Percentiles rank a stretch among this genome's conserved stretches.
Conservation (phyloP, 2,888 invertebrate genomes). For the Eupithecia subumbrata region DNA sequence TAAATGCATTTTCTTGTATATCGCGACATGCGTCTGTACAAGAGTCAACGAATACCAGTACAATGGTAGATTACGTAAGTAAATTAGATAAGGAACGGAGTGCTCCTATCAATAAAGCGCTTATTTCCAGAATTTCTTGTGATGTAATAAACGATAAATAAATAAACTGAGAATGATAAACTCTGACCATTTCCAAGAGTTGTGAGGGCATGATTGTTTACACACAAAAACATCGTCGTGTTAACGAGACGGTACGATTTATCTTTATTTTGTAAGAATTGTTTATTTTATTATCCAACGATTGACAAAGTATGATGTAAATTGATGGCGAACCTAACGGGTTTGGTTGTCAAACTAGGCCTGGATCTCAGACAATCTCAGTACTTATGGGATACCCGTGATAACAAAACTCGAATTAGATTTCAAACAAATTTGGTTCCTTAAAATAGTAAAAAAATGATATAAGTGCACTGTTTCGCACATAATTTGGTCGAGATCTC, state of each 20-base stretch:
- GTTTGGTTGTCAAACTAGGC: too few relatives aligned
- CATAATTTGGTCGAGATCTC: too few relatives aligned
- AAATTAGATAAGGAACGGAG: background rate
- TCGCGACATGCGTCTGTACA: background rate
- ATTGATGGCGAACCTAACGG: too few relatives aligned
- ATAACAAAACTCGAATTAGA: too few relatives aligned
- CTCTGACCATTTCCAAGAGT: slow-evolving; percentile 23
- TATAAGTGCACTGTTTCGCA: too few relatives aligned
- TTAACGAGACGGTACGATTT: background rate
- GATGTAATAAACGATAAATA: slow-evolving; percentile 4
- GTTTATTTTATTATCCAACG: background rate
- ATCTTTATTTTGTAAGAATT: background rate
- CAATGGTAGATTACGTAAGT: background rate
- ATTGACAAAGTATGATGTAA: background rate
- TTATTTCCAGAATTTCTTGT: slow-evolving; percentile 7
- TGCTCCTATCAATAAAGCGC: background rate
- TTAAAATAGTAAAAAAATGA: too few relatives aligned
- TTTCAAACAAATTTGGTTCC: too few relatives aligned
- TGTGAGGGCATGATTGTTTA: slow-evolving; percentile 14
- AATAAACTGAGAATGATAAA: slow-evolving; percentile 17
- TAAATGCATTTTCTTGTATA: background rate
- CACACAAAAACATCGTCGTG: background rate
- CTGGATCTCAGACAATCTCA: too few relatives aligned
- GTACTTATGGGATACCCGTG: too few relatives aligned
- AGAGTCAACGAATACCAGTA: background rate